Evolutionary conservation across 2,113 vertebrate genomes (phyloP).

Genomic region (Strix aluco): DNA sequence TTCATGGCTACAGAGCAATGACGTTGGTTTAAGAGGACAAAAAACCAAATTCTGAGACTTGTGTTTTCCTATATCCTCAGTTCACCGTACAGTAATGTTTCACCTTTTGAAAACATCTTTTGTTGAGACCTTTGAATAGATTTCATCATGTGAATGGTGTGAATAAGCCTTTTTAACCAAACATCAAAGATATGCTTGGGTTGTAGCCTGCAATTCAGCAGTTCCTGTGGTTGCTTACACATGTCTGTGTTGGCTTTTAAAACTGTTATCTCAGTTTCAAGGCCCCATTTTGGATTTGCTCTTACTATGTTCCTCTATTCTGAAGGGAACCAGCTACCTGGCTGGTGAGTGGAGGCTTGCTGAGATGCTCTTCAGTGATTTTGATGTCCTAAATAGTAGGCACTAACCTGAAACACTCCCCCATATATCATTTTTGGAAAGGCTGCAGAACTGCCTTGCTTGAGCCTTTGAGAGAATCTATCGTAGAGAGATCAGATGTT

Average conservation of each 20-base stretch:
- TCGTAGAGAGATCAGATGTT: background rate
- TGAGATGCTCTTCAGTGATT: background rate
- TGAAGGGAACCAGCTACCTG: background rate
- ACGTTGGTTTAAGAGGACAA: background rate
- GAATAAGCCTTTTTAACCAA: conserved; percentile 20
- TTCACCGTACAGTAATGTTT: background rate
- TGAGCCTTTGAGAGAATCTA: background rate
- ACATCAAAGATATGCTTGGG: background rate
- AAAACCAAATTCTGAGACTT: background rate
- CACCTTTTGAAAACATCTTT: conserved; percentile 5
- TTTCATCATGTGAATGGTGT: conserved; percentile 1
- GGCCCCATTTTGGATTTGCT: background rate
- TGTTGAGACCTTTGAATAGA: conserved; percentile 19
- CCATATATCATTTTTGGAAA: background rate
- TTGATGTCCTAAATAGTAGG: background rate
- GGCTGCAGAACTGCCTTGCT: background rate
- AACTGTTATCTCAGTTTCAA: conserved; percentile 2
- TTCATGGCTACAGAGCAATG: background rate
- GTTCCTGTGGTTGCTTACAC: background rate
- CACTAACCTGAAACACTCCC: background rate
- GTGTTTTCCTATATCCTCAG: background rate
- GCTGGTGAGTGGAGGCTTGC: background rate
- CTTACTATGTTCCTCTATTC: background rate
- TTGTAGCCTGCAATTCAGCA: conserved; percentile 17
- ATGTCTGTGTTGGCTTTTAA: background rate